Base-by-base conservation (phyloP, 2,888 invertebrate species). In the Idaea biselata region DNA sequence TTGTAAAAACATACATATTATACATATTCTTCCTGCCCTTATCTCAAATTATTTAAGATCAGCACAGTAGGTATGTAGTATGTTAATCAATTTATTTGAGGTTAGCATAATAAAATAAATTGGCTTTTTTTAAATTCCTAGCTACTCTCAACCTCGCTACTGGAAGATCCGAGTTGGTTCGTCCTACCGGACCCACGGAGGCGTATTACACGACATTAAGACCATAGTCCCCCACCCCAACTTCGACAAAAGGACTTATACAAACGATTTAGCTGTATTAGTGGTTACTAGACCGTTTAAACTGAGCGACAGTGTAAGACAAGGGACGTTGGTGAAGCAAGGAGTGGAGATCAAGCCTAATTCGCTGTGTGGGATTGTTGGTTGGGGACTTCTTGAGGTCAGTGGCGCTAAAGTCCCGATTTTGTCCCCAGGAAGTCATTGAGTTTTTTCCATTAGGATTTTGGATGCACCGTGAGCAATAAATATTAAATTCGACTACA, bases 101-200 rank as follows among this genome's bases (percentile, higher is more conserved):
- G 25, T 5, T 25, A 25, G 25, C 5, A 1, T 25, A 25, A 25
- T 25, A 25, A 25, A 25, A 25, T 25, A 25, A 25, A 25, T 25
- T 25, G n/a, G 25, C 25, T 25, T 1, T 25, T 25, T 25, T 25
- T 25, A 3, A 25, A 1, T 25, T 25, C 25, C 33, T 78, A 91
- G 91, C 68, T 91, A 89, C 68, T 77, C 84, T 1, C 61, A 76
- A 16, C 83, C 91, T 0, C 83, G 79, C 56, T 86, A 81, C 67
- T 92, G 92, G 92, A 87, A 77, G 66, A 72, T 89, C 33, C 83
- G 91, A 5, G 89, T 89, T 0, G 91, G 91, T 0, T 91, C 92
- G 0, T 80, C 91, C 0, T 90, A 79, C 60, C 79, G 92, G 0
- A 82, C 82, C 0, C 73, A 76, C 32, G 91, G 91, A 2, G 91